Evolutionary conservation across 2,888 invertebrate species (phyloP).

Genomic region (Automeris io): DNA sequence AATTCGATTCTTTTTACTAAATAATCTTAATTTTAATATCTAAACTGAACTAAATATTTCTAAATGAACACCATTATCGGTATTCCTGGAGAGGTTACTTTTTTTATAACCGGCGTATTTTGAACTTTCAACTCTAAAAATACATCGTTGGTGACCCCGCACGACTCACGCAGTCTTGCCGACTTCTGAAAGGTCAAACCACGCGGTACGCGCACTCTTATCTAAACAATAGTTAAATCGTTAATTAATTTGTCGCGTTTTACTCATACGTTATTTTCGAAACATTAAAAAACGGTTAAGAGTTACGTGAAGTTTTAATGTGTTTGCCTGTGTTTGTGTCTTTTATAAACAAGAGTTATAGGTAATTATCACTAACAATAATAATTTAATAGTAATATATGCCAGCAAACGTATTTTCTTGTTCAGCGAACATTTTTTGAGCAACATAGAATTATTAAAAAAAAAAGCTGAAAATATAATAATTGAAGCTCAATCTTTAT

Average conservation of each 20-base stretch:
- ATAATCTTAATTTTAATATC: neutral
- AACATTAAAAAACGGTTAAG: neutral
- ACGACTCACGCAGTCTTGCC: conserved; percentile 65
- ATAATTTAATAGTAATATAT: no score
- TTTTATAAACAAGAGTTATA: no score
- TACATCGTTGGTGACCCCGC: conserved; percentile 72
- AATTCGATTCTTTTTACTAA: no score
- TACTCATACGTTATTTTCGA: neutral
- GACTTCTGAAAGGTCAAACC: conserved; percentile 71
- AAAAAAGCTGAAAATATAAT: no score
- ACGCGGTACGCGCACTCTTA: conserved; percentile 52
- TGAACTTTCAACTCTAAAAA: conserved; percentile 79
- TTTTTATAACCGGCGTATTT: conserved; percentile 63
- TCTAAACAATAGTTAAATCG: conserved; percentile 14
- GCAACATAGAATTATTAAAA: no score
- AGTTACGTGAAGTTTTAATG: neutral
- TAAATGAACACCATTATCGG: no score
- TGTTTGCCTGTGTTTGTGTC: neutral
- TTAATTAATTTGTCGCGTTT: conserved; percentile 4
- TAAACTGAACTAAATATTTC: conserved; percentile 1
- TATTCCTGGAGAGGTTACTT: no score
- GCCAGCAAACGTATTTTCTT: no score
- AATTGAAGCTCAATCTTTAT: no score
- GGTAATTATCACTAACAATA: no score
- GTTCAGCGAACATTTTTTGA: no score